Conservation (phyloP, 2,888 invertebrate species). For the Lithophane socia region DNA sequence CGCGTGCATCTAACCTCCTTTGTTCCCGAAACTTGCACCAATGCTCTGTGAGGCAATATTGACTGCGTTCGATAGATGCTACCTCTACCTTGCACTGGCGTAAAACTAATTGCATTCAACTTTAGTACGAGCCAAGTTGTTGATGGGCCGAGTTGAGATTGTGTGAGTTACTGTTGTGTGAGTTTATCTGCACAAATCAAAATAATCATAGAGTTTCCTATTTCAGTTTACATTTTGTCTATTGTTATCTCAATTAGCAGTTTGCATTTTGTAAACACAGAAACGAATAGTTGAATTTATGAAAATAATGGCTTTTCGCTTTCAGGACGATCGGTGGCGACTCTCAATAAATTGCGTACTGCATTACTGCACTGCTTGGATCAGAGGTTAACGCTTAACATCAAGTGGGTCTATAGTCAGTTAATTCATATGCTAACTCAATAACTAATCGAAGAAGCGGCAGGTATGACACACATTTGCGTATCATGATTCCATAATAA, state of each 20-base stretch:
- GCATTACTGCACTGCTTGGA: not conserved
- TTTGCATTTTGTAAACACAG: not conserved
- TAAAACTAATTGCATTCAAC: constrained; percentile 52
- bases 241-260: not conserved
- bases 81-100: constrained; percentile 17
- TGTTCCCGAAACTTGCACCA: constrained; percentile 56
- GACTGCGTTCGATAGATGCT: constrained; percentile 50
- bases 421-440: not conserved
- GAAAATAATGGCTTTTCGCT: not conserved
- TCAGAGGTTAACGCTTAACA: not conserved
- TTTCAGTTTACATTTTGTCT: not conserved
- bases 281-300: not conserved
- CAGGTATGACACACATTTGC: not conserved
- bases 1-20: constrained; percentile 48
- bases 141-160: constrained; percentile 16
- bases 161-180: constrained; percentile 1
- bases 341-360: not conserved
- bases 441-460: not conserved
- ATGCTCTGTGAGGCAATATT: constrained; percentile 54
- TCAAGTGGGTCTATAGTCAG: not conserved
- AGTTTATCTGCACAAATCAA: constrained; percentile 8
- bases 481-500: not conserved
- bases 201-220: not conserved
- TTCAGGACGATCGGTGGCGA: not conserved
- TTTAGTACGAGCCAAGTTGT: constrained; percentile 19